Evolutionary conservation across 2,797 vertebrate genomes (phyloP).

Genomic region (Falco columbarius): DNA sequence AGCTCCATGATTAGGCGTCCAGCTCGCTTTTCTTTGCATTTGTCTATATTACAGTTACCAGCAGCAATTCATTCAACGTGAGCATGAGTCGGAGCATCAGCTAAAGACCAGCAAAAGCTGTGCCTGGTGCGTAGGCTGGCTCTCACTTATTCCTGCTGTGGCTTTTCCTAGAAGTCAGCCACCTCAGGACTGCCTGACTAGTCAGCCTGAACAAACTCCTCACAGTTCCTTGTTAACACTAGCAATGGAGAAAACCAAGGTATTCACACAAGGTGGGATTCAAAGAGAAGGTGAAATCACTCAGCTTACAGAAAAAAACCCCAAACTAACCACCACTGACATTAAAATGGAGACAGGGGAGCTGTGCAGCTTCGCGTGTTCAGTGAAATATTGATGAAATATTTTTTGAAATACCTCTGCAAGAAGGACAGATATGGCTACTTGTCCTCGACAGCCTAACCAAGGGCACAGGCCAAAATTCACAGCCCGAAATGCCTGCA

Average conservation of each 20-base stretch:
- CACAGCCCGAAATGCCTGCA: not conserved
- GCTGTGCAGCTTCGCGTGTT: not conserved
- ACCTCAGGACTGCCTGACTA: not conserved
- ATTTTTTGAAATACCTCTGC: not conserved
- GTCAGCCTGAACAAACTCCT: not conserved
- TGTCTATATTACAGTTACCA: not conserved
- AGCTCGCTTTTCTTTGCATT: not conserved
- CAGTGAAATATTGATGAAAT: not conserved
- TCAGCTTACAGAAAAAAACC: not conserved
- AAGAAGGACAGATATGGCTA: not conserved
- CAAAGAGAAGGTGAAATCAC: not conserved
- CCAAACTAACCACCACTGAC: not conserved
- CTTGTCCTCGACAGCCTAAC: not conserved
- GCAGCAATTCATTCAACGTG: fast-evolving
- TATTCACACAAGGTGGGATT: not conserved
- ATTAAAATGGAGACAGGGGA: not conserved
- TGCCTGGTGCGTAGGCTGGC: not conserved
- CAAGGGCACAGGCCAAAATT: not conserved
- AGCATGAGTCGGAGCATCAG: not conserved
- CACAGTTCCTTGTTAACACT: not conserved
- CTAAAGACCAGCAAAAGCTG: not conserved
- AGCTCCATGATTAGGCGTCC: not conserved
- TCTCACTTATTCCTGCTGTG: not conserved
- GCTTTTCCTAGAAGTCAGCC: slow-evolving; percentile 17
- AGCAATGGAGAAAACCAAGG: not conserved